Evolutionary conservation across 2,797 vertebrate species (phyloP), one percentile per base, ranked within the genome.

Genomic region (Arremon brunneinucha): DNA sequence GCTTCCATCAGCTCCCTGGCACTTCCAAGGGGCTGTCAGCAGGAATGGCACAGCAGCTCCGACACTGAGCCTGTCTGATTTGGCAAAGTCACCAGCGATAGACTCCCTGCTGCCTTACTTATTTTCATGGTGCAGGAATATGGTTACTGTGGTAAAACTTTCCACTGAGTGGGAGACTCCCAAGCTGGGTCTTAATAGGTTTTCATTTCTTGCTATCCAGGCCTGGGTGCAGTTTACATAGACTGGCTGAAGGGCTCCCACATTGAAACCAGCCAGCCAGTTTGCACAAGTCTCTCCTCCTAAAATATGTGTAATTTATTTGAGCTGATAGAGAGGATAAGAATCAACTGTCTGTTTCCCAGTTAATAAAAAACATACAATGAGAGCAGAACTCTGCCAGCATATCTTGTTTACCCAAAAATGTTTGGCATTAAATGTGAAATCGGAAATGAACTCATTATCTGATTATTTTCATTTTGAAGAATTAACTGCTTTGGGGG

Each of bases 371-470:
- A 98, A 96, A 93, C 97, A 97, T 96, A 97, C 96, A 97, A 96
- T 96, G 94, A 96, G 89, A 90, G 93, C 44, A 85, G 30, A 91
- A 84, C 87, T 94, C 52, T 93, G 97, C 94, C 96, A 97, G 95
- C 63, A 77, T 96, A 97, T 98, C 96, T 97, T 97, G 94, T 98
- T 98, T 97, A 97, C 92, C 78, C 94, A 87, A 97, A 96, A 97
- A 97, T 93, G 96, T 97, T 97, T 98, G 97, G 97, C 97, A 97
- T 97, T 93, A 59, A 94, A 97, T 79, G 92, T 94, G 96, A 97
- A 97, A 97, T 98, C 94, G 97, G 97, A 98, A 98, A 98, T 97
- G 96, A 98, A 97, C 96, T 98, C 98, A 98, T 97, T 97, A 97
- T 98, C 96, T 97, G 97, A 97, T 98, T 98, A 97, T 98, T 98